A percentile compares a stretch with the other conserved stretches of the same genome.
phyloP scores from a whole-genome alignment of 2,113 vertebrate genomes.

The Galbula dea region DNA sequence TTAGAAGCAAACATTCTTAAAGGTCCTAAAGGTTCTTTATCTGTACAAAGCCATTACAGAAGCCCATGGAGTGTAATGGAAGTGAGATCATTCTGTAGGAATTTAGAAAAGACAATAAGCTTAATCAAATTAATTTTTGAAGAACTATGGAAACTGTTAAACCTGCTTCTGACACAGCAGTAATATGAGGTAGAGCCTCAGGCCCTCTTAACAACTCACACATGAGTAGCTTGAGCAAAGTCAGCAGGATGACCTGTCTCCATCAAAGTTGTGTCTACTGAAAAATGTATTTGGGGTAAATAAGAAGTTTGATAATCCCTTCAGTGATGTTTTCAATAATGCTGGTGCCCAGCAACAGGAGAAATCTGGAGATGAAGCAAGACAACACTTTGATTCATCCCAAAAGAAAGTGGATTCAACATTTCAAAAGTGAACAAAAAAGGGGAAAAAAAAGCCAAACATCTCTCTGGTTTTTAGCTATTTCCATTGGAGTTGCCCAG shows the following conservation, averaged over 20 bases:
- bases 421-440: background rate
- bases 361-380: background rate
- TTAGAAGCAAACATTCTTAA: conserved; percentile 29
- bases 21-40: background rate
- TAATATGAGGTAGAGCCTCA: background rate
- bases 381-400: background rate
- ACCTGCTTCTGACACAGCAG: conserved; percentile 50
- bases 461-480: background rate
- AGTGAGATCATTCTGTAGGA: background rate
- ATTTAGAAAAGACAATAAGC: conserved; percentile 28
- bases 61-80: conserved; percentile 3
- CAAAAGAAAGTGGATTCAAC: background rate
- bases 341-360: background rate
- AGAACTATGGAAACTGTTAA: conserved; percentile 20
- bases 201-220: conserved; percentile 36
- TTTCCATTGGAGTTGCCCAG: conserved; percentile 3
- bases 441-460: background rate
- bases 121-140: conserved; percentile 15
- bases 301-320: conserved; percentile 6
- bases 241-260: background rate
- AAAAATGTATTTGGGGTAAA: conserved; percentile 28
- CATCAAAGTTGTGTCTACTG: conserved; percentile 28
- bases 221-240: conserved; percentile 13
- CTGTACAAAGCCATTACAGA: background rate
- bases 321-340: conserved; percentile 9